phyloP scores from a whole-genome alignment of 1,140 invertebrate species.

The Xylocopa sonorina region DNA sequence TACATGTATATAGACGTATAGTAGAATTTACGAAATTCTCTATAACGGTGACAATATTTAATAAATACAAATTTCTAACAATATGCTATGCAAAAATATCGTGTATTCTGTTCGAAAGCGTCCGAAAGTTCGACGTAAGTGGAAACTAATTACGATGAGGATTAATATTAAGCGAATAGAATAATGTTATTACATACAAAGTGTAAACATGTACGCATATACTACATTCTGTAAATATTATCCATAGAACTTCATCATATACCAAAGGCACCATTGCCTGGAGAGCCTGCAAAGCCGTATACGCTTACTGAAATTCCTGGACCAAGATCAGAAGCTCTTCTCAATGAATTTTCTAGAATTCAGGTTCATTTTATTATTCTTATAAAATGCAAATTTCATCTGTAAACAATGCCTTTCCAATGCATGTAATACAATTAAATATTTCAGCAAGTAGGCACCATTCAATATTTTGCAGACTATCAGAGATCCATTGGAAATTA shows the following conservation, averaged over 20 bases:
- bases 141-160: conserved; percentile 24
- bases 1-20: conserved; percentile 17
- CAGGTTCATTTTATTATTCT: conserved; percentile 32
- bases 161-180: not conserved
- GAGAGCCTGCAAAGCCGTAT: conserved; percentile 39
- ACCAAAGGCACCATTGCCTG: conserved; percentile 42
- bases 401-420: not conserved
- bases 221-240: not conserved
- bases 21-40: conserved; percentile 6
- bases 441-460: conserved; percentile 37
- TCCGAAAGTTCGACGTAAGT: conserved; percentile 29
- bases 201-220: no score
- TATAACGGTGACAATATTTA: conserved; percentile 10
- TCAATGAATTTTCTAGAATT: conserved; percentile 43
- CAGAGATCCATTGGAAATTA: conserved; percentile 47
- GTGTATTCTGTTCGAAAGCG: conserved; percentile 11
- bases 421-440: not conserved
- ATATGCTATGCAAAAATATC: conserved; percentile 36
- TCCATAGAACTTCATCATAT: conserved; percentile 30
- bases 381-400: not conserved
- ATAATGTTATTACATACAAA: not conserved
- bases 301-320: conserved; percentile 42
- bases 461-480: conserved; percentile 48
- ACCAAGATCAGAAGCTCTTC: conserved; percentile 33
- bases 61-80: conserved; percentile 12